Evolutionary conservation across 35 echinoderm and acorn worm genomes (phyloP), one percentile per base, ranked within the genome.

Genomic region (Heliocidaris erythrogramma): DNA sequence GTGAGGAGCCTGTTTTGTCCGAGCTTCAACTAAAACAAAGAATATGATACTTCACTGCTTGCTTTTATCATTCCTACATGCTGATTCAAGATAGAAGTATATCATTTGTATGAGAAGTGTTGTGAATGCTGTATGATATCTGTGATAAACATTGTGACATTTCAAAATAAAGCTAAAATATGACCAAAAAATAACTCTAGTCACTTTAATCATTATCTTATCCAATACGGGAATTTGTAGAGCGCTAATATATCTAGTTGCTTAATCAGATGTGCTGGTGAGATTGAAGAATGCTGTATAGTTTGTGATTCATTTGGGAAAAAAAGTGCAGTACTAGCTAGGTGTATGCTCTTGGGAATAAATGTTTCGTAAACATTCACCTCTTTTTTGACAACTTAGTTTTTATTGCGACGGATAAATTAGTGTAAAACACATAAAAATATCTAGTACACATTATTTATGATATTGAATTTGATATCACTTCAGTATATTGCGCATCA

Each of bases 121-220:
- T 21, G 27, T 78, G 65, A 78, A 78, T 78, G 21, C 6, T 78
- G 65, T 78, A 78, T 78, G 65, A 78, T 78, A 78, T 78, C 65
- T 78, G 27, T 78, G 21, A 78, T 78, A 78, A 78, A 56, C 52
- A 56, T 56, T 78, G 65, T 78, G 65, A 78, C 65, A 9, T 78
- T 78, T 78, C 65, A 78, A 78, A 78, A 78, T 78, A 78, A 78
- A 78, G 65, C 65, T 78, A 78, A 78, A 78, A 78, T 78, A 78
- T 78, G 65, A 78, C 65, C 5, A 78, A 78, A 78, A 69, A 7
- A 27, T 1, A 21, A 5, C 7, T 78, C 27, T 78, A 27, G 2
- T 78, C 5, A 27, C 8, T 78, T 78, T 78, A 13, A 27, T n/a
- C 27, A 21, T 24, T 27, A 56, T 56, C 52, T 78, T n/a, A 27